Base-by-base conservation (phyloP, 2,113 vertebrate species). In the Promerops cafer region DNA sequence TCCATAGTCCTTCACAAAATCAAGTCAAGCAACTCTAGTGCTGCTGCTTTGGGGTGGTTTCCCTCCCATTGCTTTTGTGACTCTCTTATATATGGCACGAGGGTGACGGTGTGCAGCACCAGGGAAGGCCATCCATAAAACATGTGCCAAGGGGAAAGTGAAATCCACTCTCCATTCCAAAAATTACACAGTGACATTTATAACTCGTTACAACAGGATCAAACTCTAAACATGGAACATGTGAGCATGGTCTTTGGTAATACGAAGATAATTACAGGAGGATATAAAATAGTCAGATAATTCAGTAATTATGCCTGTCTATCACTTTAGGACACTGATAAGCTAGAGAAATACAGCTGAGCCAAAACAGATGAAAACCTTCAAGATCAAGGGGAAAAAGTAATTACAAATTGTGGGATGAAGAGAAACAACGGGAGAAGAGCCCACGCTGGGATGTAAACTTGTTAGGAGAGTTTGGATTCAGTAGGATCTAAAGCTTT, bases 71-170 rank as follows among this genome's bases (percentile, higher is more conserved):
- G 54, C 19, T 45, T 47, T 45, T 49, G 13, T 19, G 63, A 88
- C 31, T 23, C 15, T 40, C 30, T 44, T 7, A 39, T 4, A 4
- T 0, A 2, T 1, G 24, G 21, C 3, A 6, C 2, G 19, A 72
- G 11, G 72, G 50, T 6, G 22, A 22, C 0, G 10, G 9, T 10
- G 17, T 6, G 33, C 49, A 68, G 86, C 14, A 17, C 13, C 39
- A 52, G 65, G n/a, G 66, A 45, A 39, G 24, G 45, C 45, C 21
- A 20, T 6, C 44, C 33, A 45, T 2, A 11, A 18, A 81, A 65
- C 49, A n/a, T 0, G 0, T 0, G 50, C 18, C 72, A 52, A 35
- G 47, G 22, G 59, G 47, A 57, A 70, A 91, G 66, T 18, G 7
- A 60, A 68, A 90, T 64, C 68, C 77, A 22, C 59, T 66, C 64